phyloP scores from a whole-genome alignment of 2,797 vertebrate genomes.

The Hippoglossus hippoglossus region DNA sequence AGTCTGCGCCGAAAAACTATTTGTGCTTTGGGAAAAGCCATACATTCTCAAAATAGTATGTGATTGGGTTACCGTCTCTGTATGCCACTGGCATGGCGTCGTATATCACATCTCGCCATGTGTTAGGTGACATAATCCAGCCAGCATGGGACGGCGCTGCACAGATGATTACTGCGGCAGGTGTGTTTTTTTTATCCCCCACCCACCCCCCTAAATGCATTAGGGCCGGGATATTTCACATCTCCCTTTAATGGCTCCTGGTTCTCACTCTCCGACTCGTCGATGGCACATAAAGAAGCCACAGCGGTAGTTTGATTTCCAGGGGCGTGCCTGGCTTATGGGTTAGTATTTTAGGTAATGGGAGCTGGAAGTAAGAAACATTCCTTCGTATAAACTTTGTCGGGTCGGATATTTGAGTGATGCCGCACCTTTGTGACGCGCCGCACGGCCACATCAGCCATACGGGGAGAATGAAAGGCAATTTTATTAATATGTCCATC shows the following conservation, averaged over 20 bases:
- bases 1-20: conserved; percentile 73
- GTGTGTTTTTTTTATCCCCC: conserved; percentile 67
- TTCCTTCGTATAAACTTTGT: background rate
- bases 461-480: background rate
- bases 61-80: conserved; percentile 83
- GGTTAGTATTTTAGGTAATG: conserved; percentile 32
- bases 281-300: conserved; percentile 57
- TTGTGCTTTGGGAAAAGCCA: conserved; percentile 80
- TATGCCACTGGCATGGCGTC: conserved; percentile 67
- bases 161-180: conserved; percentile 77
- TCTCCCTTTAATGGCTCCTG: conserved; percentile 67
- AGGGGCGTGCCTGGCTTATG: conserved; percentile 29
- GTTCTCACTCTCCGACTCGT: conserved; percentile 53
- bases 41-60: conserved; percentile 83
- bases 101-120: conserved; percentile 83
- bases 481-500: conserved; percentile 12
- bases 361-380: conserved; percentile 42
- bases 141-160: conserved; percentile 58
- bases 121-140: conserved; percentile 81
- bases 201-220: conserved; percentile 41
- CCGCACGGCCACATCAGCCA: background rate
- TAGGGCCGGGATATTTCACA: conserved; percentile 61
- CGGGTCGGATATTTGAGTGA: conserved; percentile 5
- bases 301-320: conserved; percentile 50
- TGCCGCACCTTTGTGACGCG: background rate